Conservation (phyloP, 2,113 vertebrate species). For the Microtus montanus region DNA sequence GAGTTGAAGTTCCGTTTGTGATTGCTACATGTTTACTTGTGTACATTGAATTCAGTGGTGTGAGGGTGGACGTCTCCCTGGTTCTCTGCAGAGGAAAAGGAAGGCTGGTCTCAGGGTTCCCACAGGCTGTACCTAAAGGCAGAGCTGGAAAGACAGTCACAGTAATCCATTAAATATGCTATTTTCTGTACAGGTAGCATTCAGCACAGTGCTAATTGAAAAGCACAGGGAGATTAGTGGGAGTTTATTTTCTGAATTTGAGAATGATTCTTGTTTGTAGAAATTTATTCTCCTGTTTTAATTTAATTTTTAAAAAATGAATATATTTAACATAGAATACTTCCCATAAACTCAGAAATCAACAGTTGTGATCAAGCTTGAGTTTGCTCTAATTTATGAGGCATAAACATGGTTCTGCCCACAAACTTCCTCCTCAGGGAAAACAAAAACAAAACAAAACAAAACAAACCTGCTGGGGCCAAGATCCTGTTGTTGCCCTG, state of each 20-base stretch:
- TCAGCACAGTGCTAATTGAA: not conserved
- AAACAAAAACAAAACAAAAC: not conserved
- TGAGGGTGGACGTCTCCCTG: not conserved
- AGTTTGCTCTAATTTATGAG: not conserved
- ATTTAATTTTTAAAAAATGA: not conserved
- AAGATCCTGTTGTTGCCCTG: not conserved
- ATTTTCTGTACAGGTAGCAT: not conserved
- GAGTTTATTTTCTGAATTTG: not conserved
- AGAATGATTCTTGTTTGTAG: not conserved
- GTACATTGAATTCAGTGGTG: not conserved
- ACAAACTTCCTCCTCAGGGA: not conserved
- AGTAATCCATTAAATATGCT: not conserved
- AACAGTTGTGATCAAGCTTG: not conserved
- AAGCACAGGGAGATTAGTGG: not conserved
- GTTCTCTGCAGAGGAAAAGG: not conserved
- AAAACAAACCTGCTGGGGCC: not conserved
- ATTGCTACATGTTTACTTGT: not conserved
- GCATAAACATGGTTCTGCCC: not conserved
- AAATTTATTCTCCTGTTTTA: not conserved
- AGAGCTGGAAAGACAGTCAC: too few species aligned
- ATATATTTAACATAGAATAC: not conserved
- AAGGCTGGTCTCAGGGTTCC: too few species aligned
- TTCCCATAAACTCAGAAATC: not conserved
- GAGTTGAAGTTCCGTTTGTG: not conserved
- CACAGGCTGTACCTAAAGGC: not conserved